phyloP scores from a whole-genome alignment of 2,888 invertebrate species.

The Magallana nippona region DNA sequence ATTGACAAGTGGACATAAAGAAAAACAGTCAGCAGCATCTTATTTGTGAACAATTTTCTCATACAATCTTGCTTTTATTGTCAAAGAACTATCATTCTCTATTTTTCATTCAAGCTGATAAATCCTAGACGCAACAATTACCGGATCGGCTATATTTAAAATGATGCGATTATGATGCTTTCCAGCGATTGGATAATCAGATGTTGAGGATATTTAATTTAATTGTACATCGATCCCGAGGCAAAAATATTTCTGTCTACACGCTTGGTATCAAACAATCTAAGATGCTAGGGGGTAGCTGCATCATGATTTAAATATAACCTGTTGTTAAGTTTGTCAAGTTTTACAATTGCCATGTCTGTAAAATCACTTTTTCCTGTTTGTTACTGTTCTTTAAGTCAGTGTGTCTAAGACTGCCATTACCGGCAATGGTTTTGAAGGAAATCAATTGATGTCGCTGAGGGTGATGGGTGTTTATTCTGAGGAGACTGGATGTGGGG shows the following conservation, averaged over 20 bases:
- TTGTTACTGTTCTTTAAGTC: neutral
- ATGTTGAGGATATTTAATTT: constrained; percentile 32
- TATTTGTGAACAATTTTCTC: neutral
- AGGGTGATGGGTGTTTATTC: neutral
- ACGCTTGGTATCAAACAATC: constrained; percentile 12
- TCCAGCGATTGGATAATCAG: constrained; percentile 25
- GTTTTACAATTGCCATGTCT: neutral
- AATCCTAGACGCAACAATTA: neutral
- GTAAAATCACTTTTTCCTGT: neutral
- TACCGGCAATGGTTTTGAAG: neutral
- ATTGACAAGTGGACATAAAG: neutral
- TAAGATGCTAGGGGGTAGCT: neutral
- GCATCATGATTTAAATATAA: constrained; percentile 16
- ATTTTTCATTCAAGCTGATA: neutral
- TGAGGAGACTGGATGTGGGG: neutral
- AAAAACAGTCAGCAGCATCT: neutral
- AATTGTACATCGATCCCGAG: constrained; percentile 35
- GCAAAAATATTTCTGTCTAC: constrained; percentile 31
- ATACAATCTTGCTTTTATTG: neutral
- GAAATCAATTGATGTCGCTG: constrained; percentile 1
- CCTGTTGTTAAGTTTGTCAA: constrained; percentile 7
- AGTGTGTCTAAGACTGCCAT: neutral
- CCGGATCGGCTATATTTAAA: neutral
- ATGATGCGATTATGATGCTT: constrained; percentile 8
- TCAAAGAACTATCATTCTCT: neutral